Conservation (phyloP, 2,888 invertebrate genomes). For the Macropis europaea region DNA sequence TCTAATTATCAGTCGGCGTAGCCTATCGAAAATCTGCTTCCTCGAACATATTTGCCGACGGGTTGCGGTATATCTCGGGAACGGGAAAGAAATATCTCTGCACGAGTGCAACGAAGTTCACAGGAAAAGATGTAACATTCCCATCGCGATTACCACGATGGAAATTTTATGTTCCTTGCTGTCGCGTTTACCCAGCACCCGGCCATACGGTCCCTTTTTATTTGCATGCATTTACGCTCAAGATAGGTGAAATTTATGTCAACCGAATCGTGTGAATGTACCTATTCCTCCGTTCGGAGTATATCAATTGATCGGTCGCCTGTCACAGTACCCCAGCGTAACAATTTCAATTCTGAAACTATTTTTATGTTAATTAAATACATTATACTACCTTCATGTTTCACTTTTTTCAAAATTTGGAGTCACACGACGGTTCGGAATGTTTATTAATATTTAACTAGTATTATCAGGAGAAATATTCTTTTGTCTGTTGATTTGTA, state of each 20-base stretch:
- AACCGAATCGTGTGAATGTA: background rate
- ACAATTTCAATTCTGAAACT: too few species aligned
- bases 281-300: background rate
- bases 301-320: background rate
- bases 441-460: too few species aligned
- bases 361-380: too few species aligned
- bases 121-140: constrained; percentile 1
- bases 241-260: constrained; percentile 2
- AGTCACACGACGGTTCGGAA: too few species aligned
- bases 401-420: too few species aligned
- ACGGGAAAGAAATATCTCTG: background rate
- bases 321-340: too few species aligned
- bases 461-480: too few species aligned
- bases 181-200: background rate
- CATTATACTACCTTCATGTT: too few species aligned
- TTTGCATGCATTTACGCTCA: background rate
- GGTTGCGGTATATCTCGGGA: background rate
- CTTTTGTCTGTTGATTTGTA: too few species aligned
- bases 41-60: background rate
- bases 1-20: background rate
- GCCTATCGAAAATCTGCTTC: background rate
- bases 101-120: background rate
- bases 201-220: background rate
- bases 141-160: constrained; percentile 8
- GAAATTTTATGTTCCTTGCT: constrained; percentile 24